Evolutionary conservation across 2,797 vertebrate species (phyloP).

Genomic region (Gallinago solitaria): DNA sequence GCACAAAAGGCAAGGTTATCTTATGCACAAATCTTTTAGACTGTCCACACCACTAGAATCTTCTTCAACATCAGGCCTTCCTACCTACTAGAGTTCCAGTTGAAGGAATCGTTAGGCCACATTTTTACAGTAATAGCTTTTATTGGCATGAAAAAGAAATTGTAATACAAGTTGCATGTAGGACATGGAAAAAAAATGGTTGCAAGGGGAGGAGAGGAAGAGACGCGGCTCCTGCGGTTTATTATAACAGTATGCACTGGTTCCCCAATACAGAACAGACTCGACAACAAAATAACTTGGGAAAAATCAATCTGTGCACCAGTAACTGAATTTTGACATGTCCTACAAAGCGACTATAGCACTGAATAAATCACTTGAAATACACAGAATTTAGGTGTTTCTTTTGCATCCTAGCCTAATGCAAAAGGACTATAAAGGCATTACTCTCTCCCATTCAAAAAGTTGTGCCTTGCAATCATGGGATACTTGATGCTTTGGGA

Average conservation of each 20-base stretch:
- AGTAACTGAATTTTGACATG: not conserved
- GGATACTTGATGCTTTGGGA: not conserved
- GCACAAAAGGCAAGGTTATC: conserved; percentile 17
- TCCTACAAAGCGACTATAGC: not conserved
- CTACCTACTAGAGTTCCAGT: not conserved
- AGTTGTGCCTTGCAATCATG: not conserved
- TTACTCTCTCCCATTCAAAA: not conserved
- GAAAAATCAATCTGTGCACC: not conserved
- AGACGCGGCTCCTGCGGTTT: rapidly evolving
- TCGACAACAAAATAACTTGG: not conserved
- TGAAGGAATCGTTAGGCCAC: not conserved
- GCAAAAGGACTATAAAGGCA: not conserved
- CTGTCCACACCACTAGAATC: not conserved
- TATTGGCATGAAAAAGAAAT: not conserved
- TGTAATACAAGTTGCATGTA: not conserved
- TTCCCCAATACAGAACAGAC: not conserved
- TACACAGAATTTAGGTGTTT: not conserved
- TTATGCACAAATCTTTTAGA: conserved; percentile 29
- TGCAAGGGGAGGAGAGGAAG: not conserved
- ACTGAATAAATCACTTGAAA: not conserved
- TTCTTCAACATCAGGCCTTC: not conserved
- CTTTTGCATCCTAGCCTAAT: not conserved
- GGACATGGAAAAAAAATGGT: not conserved
- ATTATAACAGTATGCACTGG: not conserved
- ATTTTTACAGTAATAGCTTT: not conserved